These are phyloP conservation scores for Elysia crispata DNA, from an alignment of 2,888 invertebrate genomes.

Conservation along the genomic window DNA sequence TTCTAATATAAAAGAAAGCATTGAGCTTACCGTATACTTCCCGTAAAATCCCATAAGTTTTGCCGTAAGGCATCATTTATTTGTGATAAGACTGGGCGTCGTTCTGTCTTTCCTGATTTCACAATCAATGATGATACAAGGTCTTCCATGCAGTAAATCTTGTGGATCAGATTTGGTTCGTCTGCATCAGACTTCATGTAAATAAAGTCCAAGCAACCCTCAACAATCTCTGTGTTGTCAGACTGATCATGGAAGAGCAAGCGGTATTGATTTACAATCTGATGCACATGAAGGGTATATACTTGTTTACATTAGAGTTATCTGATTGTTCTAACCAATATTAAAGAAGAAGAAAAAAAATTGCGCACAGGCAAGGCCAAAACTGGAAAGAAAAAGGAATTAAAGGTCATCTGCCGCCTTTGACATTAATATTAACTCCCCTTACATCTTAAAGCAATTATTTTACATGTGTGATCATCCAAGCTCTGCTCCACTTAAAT, in stretches of 20 bases:
- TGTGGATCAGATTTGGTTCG: slow-evolving; percentile 10
- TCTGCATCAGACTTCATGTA: background rate
- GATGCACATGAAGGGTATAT: no score
- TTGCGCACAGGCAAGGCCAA: no score
- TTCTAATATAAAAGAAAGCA: background rate
- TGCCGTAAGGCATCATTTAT: slow-evolving; percentile 29
- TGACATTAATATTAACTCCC: no score
- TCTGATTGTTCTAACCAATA: no score
- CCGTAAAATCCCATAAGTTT: slow-evolving; percentile 41
- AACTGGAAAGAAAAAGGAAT: no score
- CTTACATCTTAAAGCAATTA: no score
- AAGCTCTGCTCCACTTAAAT: no score
- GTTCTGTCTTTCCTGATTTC: background rate
- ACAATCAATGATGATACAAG: slow-evolving; percentile 19
- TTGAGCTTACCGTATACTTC: slow-evolving; percentile 29
- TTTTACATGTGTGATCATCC: no score
- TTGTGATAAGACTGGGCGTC: slow-evolving; percentile 15
- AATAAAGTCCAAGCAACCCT: slow-evolving; percentile 37
- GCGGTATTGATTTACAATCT: no score
- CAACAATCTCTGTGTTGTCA: slow-evolving; percentile 15
- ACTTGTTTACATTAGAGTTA: no score
- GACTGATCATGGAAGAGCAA: slow-evolving; percentile 19
- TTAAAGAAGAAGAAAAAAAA: no score
- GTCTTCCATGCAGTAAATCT: slow-evolving; percentile 42
- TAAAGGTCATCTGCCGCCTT: no score